Base-by-base conservation (phyloP, 2,888 invertebrate genomes). In the Ligdia adustata region DNA sequence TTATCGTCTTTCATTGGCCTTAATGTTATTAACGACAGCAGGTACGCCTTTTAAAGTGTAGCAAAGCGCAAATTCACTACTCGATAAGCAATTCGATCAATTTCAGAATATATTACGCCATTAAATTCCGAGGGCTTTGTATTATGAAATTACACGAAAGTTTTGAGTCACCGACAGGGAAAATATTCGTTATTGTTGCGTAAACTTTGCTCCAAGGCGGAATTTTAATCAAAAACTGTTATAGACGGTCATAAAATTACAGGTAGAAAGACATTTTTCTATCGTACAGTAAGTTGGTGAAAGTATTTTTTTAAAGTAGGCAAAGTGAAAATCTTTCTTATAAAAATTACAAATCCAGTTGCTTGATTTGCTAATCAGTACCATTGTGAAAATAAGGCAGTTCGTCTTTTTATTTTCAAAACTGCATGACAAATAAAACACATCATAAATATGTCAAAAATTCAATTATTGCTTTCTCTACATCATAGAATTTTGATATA, bases 1-100 rank as follows among this genome's bases (percentile, higher is more conserved):
- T n/a, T n/a, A n/a, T n/a, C n/a, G n/a, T n/a, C n/a, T n/a, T n/a
- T n/a, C n/a, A n/a, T n/a, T n/a, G n/a, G n/a, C n/a, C n/a, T n/a
- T n/a, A n/a, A n/a, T n/a, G n/a, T n/a, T n/a, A n/a, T n/a, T n/a
- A n/a, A n/a, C n/a, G n/a, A n/a, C n/a, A n/a, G n/a, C n/a, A n/a
- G n/a, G n/a, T n/a, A n/a, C n/a, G n/a, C n/a, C n/a, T n/a, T n/a
- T n/a, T n/a, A n/a, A n/a, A n/a, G n/a, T n/a, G n/a, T n/a, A n/a
- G n/a, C n/a, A n/a, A n/a, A n/a, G n/a, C n/a, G n/a, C n/a, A n/a
- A n/a, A n/a, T n/a, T n/a, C n/a, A n/a, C n/a, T n/a, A n/a, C n/a
- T n/a, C n/a, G n/a, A n/a, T n/a, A n/a, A n/a, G n/a, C n/a, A 59
- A 64, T 57, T 63, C 53, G 52, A 57, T 57, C 61, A 59, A 57